phyloP scores from a whole-genome alignment of 2,113 vertebrate species.

The Corythoichthys intestinalis region DNA sequence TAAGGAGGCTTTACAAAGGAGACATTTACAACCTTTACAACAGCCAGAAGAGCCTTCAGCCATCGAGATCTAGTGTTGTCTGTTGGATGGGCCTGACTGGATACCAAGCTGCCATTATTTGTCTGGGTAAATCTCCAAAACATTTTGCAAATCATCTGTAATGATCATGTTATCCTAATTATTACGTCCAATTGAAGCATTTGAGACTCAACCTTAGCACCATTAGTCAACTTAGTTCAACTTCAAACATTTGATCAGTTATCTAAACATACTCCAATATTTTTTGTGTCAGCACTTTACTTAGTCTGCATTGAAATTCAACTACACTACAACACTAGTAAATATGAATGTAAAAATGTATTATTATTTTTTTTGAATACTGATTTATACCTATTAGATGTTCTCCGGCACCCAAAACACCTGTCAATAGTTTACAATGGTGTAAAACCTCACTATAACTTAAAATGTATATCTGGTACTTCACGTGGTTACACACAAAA shows the following conservation, averaged over 20 bases:
- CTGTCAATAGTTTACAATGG: background rate
- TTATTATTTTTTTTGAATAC: background rate
- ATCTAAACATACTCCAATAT: too few species aligned
- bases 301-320: background rate
- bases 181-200: background rate
- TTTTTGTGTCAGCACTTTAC: background rate
- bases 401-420: background rate
- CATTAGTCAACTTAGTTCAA: background rate
- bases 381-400: background rate
- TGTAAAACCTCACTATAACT: background rate
- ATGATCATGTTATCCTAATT: background rate
- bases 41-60: conserved; percentile 58
- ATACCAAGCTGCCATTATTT: conserved; percentile 81
- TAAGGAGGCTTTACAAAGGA: conserved; percentile 77
- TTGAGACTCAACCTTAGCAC: background rate
- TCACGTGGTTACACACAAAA: background rate
- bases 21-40: conserved; percentile 70
- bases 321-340: background rate
- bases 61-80: conserved; percentile 71
- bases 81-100: conserved; percentile 83
- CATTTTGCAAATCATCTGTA: background rate
- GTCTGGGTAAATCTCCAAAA: conserved; percentile 73
- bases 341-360: background rate
- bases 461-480: background rate
- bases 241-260: background rate